Base-by-base conservation (phyloP, 2,888 invertebrate species). In the Strigamia maritima region DNA sequence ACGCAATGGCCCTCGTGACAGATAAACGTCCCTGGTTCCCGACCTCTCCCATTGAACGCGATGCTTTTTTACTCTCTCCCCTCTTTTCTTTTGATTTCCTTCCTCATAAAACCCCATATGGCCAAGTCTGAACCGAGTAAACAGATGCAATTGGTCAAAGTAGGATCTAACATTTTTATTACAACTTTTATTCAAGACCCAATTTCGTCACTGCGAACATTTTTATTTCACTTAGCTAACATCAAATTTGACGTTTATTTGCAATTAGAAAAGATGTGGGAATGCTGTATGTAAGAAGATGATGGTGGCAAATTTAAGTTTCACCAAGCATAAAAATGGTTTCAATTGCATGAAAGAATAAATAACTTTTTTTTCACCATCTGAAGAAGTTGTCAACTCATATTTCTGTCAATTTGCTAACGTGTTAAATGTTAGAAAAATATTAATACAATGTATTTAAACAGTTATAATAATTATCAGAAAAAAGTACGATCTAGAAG, bases 21-120 rank as follows among this genome's bases (percentile, higher is more conserved):
- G 70, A 70, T 70, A 70, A 70, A 70, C 70, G 70, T 70, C 70
- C 28, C 28, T 28, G 65, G 28, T 26, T 70, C 26, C 70, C 70
- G 70, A 70, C 70, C 70, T 70, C n/a, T 70, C 70, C 70, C 70
- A 70, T 70, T 70, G 70, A 70, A 70, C 1, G 70, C 70, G 70
- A 70, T 70, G 70, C 70, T 70, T 70, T n/a, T 70, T 70, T 70
- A 26, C 28, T 70, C 70, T n/a, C 22, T 14, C n/a, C 28, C 70
- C 70, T 70, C 70, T n/a, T 70, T 70, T 70, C 70, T 70, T 12
- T 70, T 70, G 70, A 70, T 70, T 70, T 70, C 70, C 70, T 70
- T 70, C 70, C 70, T 26, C 70, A 70, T 70, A 70, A 70, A 70
- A 70, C n/a, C 70, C 70, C 70, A 28, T 70, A 28, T 70, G 70